Evolutionary conservation across 2,113 vertebrate species (phyloP).

Genomic region (Paralichthys olivaceus): DNA sequence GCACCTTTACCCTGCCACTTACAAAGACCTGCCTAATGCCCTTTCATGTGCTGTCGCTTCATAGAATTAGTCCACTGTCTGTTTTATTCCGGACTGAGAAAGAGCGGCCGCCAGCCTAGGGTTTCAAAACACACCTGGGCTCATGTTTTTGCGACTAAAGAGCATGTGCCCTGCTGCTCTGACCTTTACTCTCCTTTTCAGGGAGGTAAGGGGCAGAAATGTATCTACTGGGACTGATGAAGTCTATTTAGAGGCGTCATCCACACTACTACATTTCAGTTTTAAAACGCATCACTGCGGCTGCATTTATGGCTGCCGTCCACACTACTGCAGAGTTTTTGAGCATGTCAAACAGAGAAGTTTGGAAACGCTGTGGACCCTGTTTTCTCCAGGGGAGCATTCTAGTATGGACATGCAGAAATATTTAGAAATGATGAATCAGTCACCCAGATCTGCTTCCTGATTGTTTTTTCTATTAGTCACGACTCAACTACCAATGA

Average conservation of each 20-base stretch:
- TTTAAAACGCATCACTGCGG: no score
- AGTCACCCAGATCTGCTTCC: no score
- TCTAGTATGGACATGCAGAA: no score
- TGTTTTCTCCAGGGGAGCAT: no score
- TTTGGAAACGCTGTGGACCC: no score
- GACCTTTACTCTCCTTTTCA: constrained; percentile 59
- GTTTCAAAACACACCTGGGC: constrained; percentile 7
- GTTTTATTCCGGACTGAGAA: constrained; percentile 8
- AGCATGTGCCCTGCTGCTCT: not conserved
- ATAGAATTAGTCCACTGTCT: not conserved
- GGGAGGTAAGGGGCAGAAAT: not conserved
- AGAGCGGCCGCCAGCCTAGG: not conserved
- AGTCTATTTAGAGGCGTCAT: not conserved
- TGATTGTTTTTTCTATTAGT: no score
- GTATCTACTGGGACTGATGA: not conserved
- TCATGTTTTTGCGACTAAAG: constrained; percentile 5
- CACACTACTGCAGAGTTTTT: no score
- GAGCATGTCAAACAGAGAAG: no score
- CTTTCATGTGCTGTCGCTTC: constrained; percentile 25
- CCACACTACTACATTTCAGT: no score
- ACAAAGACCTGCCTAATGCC: constrained; percentile 12
- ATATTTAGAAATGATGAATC: no score
- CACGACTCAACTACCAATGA: no score
- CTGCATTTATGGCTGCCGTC: no score
- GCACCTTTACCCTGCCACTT: constrained; percentile 30